Evolutionary conservation across 2,113 vertebrate species (phyloP).

Genomic region (Glaucomys volans): DNA sequence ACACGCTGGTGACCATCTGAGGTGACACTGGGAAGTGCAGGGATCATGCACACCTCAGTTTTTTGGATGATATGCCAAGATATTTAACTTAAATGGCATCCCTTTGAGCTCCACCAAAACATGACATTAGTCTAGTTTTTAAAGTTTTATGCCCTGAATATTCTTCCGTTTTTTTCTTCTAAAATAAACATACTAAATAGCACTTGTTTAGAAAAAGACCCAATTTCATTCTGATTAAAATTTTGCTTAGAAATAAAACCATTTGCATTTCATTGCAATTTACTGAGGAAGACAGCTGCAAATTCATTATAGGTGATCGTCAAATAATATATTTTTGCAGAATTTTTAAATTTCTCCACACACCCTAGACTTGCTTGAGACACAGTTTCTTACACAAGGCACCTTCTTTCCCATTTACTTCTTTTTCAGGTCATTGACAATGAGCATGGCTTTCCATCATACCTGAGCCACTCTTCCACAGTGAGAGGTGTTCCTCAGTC

Average conservation of each 20-base stretch:
- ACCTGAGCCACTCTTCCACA: accelerated
- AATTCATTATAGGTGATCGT: not conserved
- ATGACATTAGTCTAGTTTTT: not conserved
- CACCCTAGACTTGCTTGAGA: not conserved
- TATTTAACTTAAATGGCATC: not conserved
- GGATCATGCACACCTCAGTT: accelerated
- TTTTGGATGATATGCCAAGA: not conserved
- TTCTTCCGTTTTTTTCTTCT: not conserved
- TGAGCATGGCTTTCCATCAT: not conserved
- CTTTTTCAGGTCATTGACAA: not conserved
- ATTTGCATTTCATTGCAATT: not conserved
- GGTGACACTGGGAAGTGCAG: accelerated
- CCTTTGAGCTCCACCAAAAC: not conserved
- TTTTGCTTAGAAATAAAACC: not conserved
- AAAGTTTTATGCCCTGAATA: not conserved
- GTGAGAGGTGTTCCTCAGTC: not conserved
- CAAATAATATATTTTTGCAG: not conserved
- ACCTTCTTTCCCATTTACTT: not conserved
- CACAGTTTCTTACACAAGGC: not conserved
- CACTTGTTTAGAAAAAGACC: not conserved
- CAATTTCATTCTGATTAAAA: not conserved
- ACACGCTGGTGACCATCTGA: accelerated
- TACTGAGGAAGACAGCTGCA: not conserved
- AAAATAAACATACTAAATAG: not conserved
- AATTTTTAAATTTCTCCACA: not conserved